Base-by-base conservation (phyloP, 23 tunicate species). In the Clavelina lepadiformis region DNA sequence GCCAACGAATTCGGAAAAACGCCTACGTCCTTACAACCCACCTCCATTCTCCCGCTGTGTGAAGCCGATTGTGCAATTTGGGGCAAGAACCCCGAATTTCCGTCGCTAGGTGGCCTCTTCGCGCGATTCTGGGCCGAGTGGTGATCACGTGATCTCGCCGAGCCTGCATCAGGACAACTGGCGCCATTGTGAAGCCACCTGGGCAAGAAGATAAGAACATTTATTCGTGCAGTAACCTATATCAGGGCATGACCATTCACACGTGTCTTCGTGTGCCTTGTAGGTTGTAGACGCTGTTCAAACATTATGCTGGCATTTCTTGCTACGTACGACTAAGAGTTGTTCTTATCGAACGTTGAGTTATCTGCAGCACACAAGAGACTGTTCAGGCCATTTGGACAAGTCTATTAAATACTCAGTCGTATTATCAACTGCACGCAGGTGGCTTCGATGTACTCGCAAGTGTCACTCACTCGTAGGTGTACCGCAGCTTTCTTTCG, bases 391-490 rank as follows among this genome's bases (percentile, higher is more conserved):
- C 60, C 60, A n/a, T n/a, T n/a, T n/a, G n/a, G n/a, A n/a, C n/a
- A n/a, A n/a, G n/a, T n/a, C n/a, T n/a, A n/a, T n/a, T n/a, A n/a
- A n/a, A n/a, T n/a, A n/a, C n/a, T n/a, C n/a, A n/a, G n/a, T n/a
- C n/a, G n/a, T n/a, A n/a, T n/a, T n/a, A n/a, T n/a, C n/a, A n/a
- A 35, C 30, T 22, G 61, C 30, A 51, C 57, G 23, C 51, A 68
- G 33, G 49, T 52, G 11, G 61, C 79, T 61, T 73, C 55, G 15
- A 25, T 73, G 27, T 73, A 69, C 54, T 61, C 32, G 69, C 79
- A 73, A 47, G n/a, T n/a, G n/a, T 3, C 3, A 71, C 91, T 72
- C 67, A 73, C 91, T 83, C 91, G 35, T 74, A 83, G 1, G 91
- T 83, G 54, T 83, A 83, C 30, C 68, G 80, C 41, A 37, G 69